A percentile compares a stretch with the other conserved stretches of the same genome.
These are phyloP conservation scores for Ascaphus truei DNA, from an alignment of 2,113 vertebrate species.

Conservation along the genomic window DNA sequence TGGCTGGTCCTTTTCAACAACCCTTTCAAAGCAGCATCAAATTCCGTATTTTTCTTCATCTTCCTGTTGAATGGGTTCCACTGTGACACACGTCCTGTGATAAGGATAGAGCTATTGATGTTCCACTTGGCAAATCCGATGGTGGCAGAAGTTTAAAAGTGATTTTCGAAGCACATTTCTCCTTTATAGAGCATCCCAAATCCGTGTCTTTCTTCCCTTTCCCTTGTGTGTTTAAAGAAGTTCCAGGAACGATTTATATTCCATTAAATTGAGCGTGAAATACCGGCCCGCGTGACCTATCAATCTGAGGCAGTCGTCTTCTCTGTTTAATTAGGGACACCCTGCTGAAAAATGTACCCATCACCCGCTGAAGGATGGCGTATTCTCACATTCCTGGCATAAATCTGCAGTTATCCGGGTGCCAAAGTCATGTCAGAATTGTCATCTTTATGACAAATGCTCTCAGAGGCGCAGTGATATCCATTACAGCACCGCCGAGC, in stretches of 20 bases:
- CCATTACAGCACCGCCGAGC: conserved; percentile 56
- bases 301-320: conserved; percentile 57
- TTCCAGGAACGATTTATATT: conserved; percentile 57
- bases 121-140: not conserved
- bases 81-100: conserved; percentile 22
- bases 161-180: not conserved
- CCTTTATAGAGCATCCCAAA: not conserved
- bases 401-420: conserved; percentile 62
- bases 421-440: conserved; percentile 63
- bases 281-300: conserved; percentile 55
- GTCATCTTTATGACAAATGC: conserved; percentile 62
- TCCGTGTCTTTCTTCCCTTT: conserved; percentile 8
- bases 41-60: conserved; percentile 4
- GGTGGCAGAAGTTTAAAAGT: not conserved
- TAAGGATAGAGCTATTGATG: conserved; percentile 13
- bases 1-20: not conserved
- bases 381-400: conserved; percentile 54
- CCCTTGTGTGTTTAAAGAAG: conserved; percentile 42
- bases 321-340: conserved; percentile 62
- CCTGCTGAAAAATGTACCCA: conserved; percentile 64
- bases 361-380: conserved; percentile 55
- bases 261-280: conserved; percentile 59
- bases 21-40: not conserved
- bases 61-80: not conserved
- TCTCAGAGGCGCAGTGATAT: conserved; percentile 58